Percentiles rank a stretch among this genome's conserved stretches.
These are phyloP conservation scores for Sthenelais limicola DNA, from an alignment of 2,888 invertebrate species.

Conservation along the genomic window DNA sequence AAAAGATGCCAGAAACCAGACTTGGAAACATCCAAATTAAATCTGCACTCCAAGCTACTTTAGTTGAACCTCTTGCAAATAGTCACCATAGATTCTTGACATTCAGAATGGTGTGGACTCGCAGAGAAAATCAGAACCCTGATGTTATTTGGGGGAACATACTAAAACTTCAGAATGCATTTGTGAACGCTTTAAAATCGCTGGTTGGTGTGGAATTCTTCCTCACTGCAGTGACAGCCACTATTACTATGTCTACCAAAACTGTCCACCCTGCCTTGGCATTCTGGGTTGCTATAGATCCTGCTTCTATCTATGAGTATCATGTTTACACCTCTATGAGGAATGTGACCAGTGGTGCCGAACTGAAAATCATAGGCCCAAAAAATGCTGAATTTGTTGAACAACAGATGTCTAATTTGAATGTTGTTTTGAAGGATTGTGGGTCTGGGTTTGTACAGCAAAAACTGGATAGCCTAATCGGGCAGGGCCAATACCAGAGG, in stretches of 20 bases:
- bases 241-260: conserved; percentile 18
- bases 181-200: not conserved
- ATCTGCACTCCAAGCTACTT: not conserved
- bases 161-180: not conserved
- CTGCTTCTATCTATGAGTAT: not conserved
- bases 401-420: conserved; percentile 8
- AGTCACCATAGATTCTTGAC: not conserved
- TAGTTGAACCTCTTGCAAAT: not conserved
- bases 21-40: conserved; percentile 16
- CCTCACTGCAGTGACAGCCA: conserved; percentile 17
- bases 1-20: conserved; percentile 6
- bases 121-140: not conserved
- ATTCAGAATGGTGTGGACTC: conserved; percentile 23
- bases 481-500: too few relatives aligned
- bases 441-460: conserved; percentile 11
- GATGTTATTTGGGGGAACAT: conserved; percentile 13
- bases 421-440: conserved; percentile 16
- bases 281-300: conserved; percentile 10
- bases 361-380: conserved; percentile 7
- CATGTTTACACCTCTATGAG: conserved; percentile 23
- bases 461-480: too few relatives aligned
- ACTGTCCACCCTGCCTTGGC: conserved; percentile 16
- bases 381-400: not conserved
- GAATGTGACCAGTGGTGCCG: not conserved
- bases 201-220: conserved; percentile 13